phyloP scores from a whole-genome alignment of 2,113 vertebrate species.

The Prionailurus viverrinus region DNA sequence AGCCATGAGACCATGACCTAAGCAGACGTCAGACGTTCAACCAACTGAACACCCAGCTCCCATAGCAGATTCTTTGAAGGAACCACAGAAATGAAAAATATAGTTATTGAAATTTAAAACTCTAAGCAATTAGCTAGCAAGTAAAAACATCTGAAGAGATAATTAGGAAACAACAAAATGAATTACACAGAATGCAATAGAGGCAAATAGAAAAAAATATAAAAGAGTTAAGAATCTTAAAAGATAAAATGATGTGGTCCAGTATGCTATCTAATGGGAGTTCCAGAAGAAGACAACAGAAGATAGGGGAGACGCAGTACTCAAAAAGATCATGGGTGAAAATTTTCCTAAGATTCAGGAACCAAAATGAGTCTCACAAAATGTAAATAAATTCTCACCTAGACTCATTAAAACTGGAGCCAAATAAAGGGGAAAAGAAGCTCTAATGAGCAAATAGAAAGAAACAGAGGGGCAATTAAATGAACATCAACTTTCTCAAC shows the following conservation, averaged over 20 bases:
- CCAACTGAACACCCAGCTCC: not conserved
- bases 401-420: not conserved
- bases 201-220: not conserved
- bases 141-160: not conserved
- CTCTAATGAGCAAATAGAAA: not conserved
- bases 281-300: not conserved
- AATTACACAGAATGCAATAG: not conserved
- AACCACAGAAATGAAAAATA: constrained; percentile 30
- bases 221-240: not conserved
- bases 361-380: not conserved
- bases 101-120: not conserved
- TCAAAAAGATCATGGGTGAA: not conserved
- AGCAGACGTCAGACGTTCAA: no score
- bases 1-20: no score
- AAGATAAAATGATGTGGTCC: not conserved
- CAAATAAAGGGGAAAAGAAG: not conserved
- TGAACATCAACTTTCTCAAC: not conserved
- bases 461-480: not conserved
- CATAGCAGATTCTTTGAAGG: not conserved
- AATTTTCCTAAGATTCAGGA: not conserved
- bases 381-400: not conserved
- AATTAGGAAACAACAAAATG: constrained; percentile 20
- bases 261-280: not conserved
- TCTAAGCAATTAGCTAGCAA: not conserved
- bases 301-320: not conserved